These are phyloP conservation scores for Aramus guarauna DNA, from an alignment of 2,113 vertebrate species.

Conservation along the genomic window DNA sequence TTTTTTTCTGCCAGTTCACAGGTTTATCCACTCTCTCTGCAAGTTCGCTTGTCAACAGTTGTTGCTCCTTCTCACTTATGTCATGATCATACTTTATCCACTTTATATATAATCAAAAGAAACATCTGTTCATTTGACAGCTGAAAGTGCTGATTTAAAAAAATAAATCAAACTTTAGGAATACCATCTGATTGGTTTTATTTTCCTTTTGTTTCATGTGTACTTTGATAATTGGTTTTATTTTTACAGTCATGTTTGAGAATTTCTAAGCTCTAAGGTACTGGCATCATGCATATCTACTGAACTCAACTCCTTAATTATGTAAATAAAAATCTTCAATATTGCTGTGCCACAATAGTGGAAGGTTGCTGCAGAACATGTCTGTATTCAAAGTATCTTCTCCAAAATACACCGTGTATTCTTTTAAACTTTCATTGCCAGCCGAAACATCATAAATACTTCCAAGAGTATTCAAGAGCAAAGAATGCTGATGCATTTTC, in stretches of 20 bases:
- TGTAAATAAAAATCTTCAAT: not conserved
- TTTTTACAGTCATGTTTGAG: not conserved
- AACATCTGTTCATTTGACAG: not conserved
- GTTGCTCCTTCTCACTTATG: not conserved
- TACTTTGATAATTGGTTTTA: not conserved
- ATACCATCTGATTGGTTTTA: not conserved
- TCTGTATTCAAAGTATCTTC: not conserved
- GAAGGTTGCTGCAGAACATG: not conserved
- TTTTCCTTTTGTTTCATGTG: not conserved
- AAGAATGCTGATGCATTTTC: not conserved
- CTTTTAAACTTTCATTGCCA: not conserved
- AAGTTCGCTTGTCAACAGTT: not conserved
- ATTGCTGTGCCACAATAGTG: not conserved
- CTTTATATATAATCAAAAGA: not conserved
- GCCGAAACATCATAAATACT: not conserved
- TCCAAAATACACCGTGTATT: not conserved
- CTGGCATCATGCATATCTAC: not conserved
- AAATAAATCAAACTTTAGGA: not conserved
- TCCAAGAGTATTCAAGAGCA: not conserved
- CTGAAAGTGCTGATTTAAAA: not conserved
- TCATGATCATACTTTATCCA: not conserved
- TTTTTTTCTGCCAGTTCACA: not conserved
- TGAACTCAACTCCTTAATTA: not conserved
- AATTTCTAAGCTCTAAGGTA: not conserved
- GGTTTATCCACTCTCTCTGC: not conserved